Base-by-base conservation (phyloP, 2,888 invertebrate species). In the Lithosia quadra region DNA sequence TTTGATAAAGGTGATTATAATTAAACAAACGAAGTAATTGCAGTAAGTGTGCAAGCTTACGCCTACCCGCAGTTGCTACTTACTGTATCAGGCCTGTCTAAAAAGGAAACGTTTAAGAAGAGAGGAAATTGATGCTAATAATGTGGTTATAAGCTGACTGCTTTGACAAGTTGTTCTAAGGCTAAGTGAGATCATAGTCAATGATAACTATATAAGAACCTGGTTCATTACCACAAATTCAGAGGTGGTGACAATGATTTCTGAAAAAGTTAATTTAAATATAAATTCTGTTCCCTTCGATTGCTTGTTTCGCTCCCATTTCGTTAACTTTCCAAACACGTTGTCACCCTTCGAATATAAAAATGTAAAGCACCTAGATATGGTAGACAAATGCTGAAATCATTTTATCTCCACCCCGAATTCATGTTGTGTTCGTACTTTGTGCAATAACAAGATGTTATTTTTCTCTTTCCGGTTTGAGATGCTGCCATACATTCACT, bases 281-380 rank as follows among this genome's bases (percentile, higher is more conserved):
- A 53, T 33, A 59, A 76, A 71, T 75, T 74, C 64, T 67, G 73
- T 67, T 75, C 74, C 78, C 73, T 80, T 76, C 80, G 78, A 84
- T 80, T 76, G 80, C 69, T 72, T 73, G 69, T 81, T 84, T 78
- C 76, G 82, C 84, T 84, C 82, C 82, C 80, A 85, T 85, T 84
- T 87, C 79, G 83, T 88, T 88, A 87, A 80, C 83, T 86, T 84
- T 76, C 88, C 75, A 84, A 88, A 85, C 90, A 88, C 90, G 88
- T 88, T 82, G 79, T 73, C 79, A 84, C 86, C 85, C 86, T 77
- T 75, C 81, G 83, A 79, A 79, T 84, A 88, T 88, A 89, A 90
- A 89, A 90, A 90, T 88, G 87, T 85, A 85, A 89, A 90, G 77
- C 9, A 49, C 49, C 43, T 79, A 80, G 84, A 85, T 79, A 81